These are phyloP conservation scores for Euthynnus affinis DNA, from an alignment of 2,797 vertebrate genomes.

Conservation along the genomic window DNA sequence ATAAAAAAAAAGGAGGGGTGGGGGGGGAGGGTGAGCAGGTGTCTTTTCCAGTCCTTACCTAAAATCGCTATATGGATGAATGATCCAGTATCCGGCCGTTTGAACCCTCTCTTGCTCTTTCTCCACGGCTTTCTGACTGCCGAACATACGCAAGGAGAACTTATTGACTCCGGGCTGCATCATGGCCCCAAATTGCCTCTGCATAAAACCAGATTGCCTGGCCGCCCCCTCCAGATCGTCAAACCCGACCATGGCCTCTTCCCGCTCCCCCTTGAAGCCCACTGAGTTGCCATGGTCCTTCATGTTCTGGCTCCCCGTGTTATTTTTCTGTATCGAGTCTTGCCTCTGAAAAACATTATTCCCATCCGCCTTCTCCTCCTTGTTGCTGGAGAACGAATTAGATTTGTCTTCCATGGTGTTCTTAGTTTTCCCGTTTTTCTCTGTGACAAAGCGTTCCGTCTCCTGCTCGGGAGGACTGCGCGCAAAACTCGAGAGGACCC, in stretches of 20 bases:
- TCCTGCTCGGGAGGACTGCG: constrained; percentile 84
- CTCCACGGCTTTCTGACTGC: constrained; percentile 98
- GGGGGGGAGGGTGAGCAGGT: constrained; percentile 68
- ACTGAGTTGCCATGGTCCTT: constrained; percentile 97
- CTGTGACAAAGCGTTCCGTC: constrained; percentile 70
- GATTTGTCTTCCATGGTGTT: constrained; percentile 92
- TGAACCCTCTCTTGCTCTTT: constrained; percentile 98
- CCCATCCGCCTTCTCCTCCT: constrained; percentile 92
- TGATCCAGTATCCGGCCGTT: constrained; percentile 99
- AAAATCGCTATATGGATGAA: constrained; percentile 99
- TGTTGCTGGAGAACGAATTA: constrained; percentile 92
- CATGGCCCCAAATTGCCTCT: constrained; percentile 97
- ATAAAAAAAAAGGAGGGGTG: neutral
- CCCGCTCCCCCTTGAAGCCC: constrained; percentile 93
- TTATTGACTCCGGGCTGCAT: constrained; percentile 99
- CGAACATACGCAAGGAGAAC: constrained; percentile 99
- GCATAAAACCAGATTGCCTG: constrained; percentile 94
- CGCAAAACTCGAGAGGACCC: constrained; percentile 82
- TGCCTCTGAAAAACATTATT: constrained; percentile 92
- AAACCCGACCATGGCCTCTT: constrained; percentile 91
- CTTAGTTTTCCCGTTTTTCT: constrained; percentile 59
- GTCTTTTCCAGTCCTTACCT: constrained; percentile 90
- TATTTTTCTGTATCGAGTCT: constrained; percentile 90
- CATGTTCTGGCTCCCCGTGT: constrained; percentile 87
- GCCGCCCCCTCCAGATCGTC: constrained; percentile 91